phyloP scores from a whole-genome alignment of 2,113 vertebrate species.

The Syngnathus floridae region DNA sequence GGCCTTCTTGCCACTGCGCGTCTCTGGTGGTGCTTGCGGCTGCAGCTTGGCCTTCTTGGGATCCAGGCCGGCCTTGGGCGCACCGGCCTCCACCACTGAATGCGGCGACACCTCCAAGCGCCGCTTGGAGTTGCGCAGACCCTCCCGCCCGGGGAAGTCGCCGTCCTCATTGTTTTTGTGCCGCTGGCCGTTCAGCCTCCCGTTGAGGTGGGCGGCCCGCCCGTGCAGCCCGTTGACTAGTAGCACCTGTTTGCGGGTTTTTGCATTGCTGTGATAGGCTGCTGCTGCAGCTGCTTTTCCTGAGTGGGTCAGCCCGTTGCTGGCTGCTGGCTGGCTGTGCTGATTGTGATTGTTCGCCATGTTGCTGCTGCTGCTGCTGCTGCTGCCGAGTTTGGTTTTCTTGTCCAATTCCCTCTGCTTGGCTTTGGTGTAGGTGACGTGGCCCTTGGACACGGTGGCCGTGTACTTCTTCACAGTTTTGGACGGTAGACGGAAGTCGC shows the following conservation, averaged over 20 bases:
- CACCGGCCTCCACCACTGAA: slow-evolving; percentile 29
- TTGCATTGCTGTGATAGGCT: slow-evolving; percentile 97
- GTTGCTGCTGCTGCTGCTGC: slow-evolving; percentile 86
- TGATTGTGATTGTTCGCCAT: slow-evolving; percentile 72
- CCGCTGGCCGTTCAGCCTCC: slow-evolving; percentile 88
- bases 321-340: slow-evolving; percentile 71
- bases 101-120: slow-evolving; percentile 81
- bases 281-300: slow-evolving; percentile 78
- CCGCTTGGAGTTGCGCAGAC: slow-evolving; percentile 93
- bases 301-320: slow-evolving; percentile 93
- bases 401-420: slow-evolving; percentile 95
- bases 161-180: slow-evolving; percentile 79
- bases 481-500: slow-evolving; percentile 95
- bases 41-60: slow-evolving; percentile 68
- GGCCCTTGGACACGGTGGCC: slow-evolving; percentile 97
- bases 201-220: slow-evolving; percentile 76
- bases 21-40: slow-evolving; percentile 69
- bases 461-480: slow-evolving; percentile 99
- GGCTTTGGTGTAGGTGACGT: slow-evolving; percentile 99
- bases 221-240: slow-evolving; percentile 73
- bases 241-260: slow-evolving; percentile 99
- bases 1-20: slow-evolving; percentile 81
- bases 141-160: slow-evolving; percentile 83
- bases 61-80: slow-evolving; percentile 51
- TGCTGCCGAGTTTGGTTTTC: slow-evolving; percentile 96